A percentile compares a stretch with the other conserved stretches of the same genome.
These are phyloP conservation scores for Autographa gamma DNA, from an alignment of 2,888 invertebrate species.

Conservation along the genomic window DNA sequence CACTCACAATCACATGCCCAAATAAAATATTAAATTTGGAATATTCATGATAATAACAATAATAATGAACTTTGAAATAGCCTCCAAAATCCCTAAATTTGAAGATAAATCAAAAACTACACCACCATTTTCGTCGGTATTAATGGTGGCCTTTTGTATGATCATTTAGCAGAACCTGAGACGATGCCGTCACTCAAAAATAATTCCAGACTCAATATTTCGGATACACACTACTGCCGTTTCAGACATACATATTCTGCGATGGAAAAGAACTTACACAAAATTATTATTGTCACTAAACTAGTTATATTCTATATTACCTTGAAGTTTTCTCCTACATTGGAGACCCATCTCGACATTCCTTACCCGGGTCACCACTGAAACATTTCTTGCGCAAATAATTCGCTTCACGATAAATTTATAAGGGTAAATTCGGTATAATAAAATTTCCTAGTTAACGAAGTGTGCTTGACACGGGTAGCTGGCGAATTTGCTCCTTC, in stretches of 20 bases:
- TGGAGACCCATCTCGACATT: slow-evolving; percentile 2
- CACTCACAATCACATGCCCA: too few species aligned
- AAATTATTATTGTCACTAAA: background rate
- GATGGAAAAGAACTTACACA: background rate
- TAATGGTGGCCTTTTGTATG: too few species aligned
- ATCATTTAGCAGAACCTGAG: too few species aligned
- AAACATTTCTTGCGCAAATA: slow-evolving; percentile 32
- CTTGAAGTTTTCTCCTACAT: background rate
- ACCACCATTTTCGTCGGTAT: too few species aligned
- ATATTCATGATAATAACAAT: too few species aligned
- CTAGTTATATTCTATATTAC: background rate
- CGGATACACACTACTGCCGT: too few species aligned
- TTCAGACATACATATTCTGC: background rate
- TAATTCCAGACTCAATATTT: too few species aligned
- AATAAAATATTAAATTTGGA: too few species aligned
- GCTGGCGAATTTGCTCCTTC: slow-evolving; percentile 40
- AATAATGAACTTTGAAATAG: too few species aligned
- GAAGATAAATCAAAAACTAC: too few species aligned
- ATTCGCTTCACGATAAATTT: slow-evolving; percentile 44
- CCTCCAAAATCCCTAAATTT: too few species aligned
- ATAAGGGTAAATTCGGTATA: slow-evolving; percentile 50
- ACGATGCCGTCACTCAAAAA: too few species aligned
- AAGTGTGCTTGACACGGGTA: slow-evolving; percentile 55
- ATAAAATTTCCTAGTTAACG: slow-evolving; percentile 58
- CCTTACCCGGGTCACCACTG: slow-evolving; percentile 17